Conservation (phyloP, 2,888 invertebrate genomes). For the Polia nebulosa region DNA sequence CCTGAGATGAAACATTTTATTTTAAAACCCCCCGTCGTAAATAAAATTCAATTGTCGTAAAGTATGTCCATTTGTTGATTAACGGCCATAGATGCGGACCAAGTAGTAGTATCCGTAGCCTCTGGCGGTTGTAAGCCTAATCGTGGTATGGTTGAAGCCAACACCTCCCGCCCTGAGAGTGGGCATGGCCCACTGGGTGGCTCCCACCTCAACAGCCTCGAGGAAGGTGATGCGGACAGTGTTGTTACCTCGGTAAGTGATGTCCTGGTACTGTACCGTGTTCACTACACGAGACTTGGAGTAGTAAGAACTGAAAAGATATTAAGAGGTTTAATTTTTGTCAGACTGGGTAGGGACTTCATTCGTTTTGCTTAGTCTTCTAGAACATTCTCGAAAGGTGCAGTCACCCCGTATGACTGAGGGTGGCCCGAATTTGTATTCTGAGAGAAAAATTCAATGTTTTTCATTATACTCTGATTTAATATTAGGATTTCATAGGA, state of each 20-base stretch:
- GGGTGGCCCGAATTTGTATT: background rate
- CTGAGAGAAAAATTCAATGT: background rate
- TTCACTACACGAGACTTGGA: background rate
- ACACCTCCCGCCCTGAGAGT: background rate
- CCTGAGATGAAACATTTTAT: background rate
- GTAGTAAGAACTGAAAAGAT: background rate
- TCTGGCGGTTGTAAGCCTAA: background rate
- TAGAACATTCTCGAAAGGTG: background rate
- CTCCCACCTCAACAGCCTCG: constrained; percentile 1
- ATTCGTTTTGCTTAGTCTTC: background rate
- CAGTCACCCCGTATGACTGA: background rate
- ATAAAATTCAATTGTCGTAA: background rate
- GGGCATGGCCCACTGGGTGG: constrained; percentile 1
- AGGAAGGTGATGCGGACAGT: constrained; percentile 1
- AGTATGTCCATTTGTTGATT: background rate
- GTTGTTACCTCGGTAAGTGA: background rate
- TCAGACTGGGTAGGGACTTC: no score
- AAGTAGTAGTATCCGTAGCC: background rate
- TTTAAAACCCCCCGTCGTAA: background rate
- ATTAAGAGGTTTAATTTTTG: background rate
- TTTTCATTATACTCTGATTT: no score
- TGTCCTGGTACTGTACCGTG: background rate
- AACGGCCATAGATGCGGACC: background rate
- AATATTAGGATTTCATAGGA: background rate
- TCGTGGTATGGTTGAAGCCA: background rate